A percentile compares a stretch with the other conserved stretches of the same genome.
These are phyloP conservation scores for Oscheius onirici DNA, from an alignment of 2,888 invertebrate genomes.

Conservation along the genomic window DNA sequence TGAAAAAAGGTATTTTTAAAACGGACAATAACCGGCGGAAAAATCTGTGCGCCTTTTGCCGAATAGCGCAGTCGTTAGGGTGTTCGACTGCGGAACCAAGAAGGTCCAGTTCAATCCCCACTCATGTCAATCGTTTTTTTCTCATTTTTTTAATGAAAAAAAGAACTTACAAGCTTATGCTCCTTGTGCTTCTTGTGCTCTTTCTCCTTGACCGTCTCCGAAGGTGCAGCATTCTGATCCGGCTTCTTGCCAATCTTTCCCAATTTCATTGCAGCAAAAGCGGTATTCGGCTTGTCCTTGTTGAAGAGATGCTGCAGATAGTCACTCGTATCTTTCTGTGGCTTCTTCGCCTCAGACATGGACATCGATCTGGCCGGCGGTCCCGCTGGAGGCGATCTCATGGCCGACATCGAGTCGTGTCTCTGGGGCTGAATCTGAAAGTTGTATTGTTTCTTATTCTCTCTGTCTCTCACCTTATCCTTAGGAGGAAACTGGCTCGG, in stretches of 20 bases:
- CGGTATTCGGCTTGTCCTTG: neutral
- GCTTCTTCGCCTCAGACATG: neutral
- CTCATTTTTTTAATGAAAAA: too few species aligned
- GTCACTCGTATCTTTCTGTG: neutral
- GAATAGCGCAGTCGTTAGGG: too few species aligned
- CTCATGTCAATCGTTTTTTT: too few species aligned
- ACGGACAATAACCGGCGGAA: too few species aligned
- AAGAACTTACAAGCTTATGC: constrained; percentile 18
- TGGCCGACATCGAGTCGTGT: constrained; percentile 19
- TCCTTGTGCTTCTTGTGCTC: constrained; percentile 36
- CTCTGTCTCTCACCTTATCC: neutral
- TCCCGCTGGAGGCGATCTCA: constrained; percentile 1
- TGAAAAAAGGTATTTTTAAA: neutral
- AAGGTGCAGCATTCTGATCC: neutral
- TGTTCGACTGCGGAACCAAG: too few species aligned
- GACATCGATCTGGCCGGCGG: neutral
- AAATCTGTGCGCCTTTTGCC: too few species aligned
- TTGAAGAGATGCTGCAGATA: neutral
- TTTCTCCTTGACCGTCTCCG: neutral
- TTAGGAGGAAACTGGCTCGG: neutral
- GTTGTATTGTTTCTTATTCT: too few species aligned
- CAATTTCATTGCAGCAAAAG: neutral
- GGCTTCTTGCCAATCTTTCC: constrained; percentile 15
- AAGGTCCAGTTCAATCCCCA: too few species aligned
- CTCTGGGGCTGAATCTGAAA: neutral